Evolutionary conservation across 2,888 invertebrate species (phyloP).

Genomic region (Phaonia tiefii): DNA sequence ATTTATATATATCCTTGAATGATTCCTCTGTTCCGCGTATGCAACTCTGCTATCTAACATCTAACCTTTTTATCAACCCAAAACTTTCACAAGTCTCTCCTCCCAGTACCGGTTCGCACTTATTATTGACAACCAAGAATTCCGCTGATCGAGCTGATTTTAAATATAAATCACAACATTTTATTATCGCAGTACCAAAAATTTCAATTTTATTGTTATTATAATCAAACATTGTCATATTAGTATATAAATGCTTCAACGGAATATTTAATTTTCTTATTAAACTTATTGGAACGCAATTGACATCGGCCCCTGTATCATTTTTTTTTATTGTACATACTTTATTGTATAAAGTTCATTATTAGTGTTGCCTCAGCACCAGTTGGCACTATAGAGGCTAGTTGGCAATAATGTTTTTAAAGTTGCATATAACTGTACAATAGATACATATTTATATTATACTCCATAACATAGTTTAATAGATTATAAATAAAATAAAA

Average conservation of each 20-base stretch:
- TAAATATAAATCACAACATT: conserved; percentile 23
- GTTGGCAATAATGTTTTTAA: no score
- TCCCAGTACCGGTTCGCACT: conserved; percentile 52
- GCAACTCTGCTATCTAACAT: conserved; percentile 69
- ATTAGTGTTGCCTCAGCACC: no score
- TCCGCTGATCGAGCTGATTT: conserved; percentile 2
- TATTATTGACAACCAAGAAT: conserved; percentile 41
- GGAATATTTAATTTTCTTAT: conserved; percentile 48
- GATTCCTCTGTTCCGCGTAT: not conserved
- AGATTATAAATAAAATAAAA: no score
- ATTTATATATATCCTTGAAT: conserved; percentile 23
- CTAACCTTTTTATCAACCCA: conserved; percentile 43
- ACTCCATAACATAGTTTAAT: no score
- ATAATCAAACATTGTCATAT: conserved; percentile 60
- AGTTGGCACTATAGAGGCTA: no score
- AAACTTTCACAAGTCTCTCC: conserved; percentile 34
- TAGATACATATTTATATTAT: no score
- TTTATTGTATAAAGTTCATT: no score
- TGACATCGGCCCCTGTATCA: conserved; percentile 65
- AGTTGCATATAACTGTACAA: no score
- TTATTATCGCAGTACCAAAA: conserved; percentile 36
- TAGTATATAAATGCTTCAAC: conserved; percentile 39
- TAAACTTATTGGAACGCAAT: conserved; percentile 61
- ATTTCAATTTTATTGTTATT: conserved; percentile 57
- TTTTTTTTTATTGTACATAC: no score